A percentile compares a stretch with the other conserved stretches of the same genome.
phyloP scores from a whole-genome alignment of 2,113 vertebrate species.

The Apus apus region DNA sequence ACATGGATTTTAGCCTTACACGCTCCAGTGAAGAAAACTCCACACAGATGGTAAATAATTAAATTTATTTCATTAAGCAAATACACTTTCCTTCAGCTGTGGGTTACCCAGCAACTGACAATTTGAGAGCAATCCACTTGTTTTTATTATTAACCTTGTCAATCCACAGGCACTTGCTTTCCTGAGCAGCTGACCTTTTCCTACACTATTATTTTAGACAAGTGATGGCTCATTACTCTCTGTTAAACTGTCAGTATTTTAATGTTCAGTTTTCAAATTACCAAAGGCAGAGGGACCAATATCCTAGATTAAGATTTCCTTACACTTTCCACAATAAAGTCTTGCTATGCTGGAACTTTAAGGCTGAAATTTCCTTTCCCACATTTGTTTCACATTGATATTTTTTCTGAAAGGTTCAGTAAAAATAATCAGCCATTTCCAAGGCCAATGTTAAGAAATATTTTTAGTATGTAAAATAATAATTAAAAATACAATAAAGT shows the following conservation, averaged over 20 bases:
- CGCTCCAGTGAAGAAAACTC: not conserved
- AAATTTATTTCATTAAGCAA: not conserved
- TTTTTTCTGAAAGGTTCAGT: not conserved
- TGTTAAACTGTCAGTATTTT: slow-evolving; percentile 2
- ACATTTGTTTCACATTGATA: not conserved
- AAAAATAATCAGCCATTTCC: not conserved
- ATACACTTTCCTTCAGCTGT: not conserved
- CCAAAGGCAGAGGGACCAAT: not conserved
- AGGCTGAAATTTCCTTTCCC: not conserved
- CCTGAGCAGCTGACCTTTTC: not conserved
- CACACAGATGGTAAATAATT: not conserved
- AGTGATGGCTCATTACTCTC: not conserved
- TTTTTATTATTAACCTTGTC: slow-evolving; percentile 12
- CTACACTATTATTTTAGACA: not conserved
- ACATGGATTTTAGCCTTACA: not conserved
- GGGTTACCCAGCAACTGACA: not conserved
- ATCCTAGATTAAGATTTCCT: not conserved
- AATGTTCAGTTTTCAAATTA: not conserved
- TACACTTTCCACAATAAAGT: not conserved
- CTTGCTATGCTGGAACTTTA: not conserved
- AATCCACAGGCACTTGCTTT: not conserved
- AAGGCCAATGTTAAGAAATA: not conserved
- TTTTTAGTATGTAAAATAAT: not conserved
- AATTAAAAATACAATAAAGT: not conserved
- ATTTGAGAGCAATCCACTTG: not conserved